Evolutionary conservation across 2,888 invertebrate genomes (phyloP).

Genomic region (Eudasyphora cyanicolor): DNA sequence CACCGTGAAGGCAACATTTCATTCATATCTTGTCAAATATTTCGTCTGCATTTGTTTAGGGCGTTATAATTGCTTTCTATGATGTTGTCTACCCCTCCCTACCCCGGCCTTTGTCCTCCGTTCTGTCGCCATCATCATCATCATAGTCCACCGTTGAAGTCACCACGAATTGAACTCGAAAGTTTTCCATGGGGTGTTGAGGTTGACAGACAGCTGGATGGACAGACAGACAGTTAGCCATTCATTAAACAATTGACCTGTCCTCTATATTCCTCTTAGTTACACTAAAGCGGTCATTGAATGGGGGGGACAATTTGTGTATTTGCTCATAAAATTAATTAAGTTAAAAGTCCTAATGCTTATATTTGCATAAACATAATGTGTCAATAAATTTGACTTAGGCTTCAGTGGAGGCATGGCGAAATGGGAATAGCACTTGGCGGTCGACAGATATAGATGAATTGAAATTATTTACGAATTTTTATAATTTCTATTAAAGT

Average conservation of each 20-base stretch:
- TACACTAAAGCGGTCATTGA: too few species aligned
- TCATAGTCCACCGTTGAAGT: too few species aligned
- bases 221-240: conserved; percentile 4
- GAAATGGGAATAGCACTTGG: too few species aligned
- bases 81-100: conserved; percentile 64
- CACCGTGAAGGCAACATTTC: conserved; percentile 58
- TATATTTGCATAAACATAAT: conserved; percentile 46
- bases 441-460: too few species aligned
- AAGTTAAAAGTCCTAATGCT: conserved; percentile 43
- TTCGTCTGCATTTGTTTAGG: conserved; percentile 71
- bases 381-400: conserved; percentile 18
- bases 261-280: background rate
- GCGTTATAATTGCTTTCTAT: conserved; percentile 76
- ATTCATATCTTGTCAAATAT: conserved; percentile 42
- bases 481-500: too few species aligned
- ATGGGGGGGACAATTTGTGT: conserved; percentile 30
- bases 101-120: too few species aligned
- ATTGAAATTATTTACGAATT: too few species aligned
- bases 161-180: background rate
- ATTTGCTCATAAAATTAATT: conserved; percentile 56
- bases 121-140: too few species aligned
- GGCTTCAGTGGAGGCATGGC: background rate
- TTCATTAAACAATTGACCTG: conserved; percentile 10
- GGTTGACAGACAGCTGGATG: background rate
- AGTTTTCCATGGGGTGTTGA: conserved; percentile 17